Evolutionary conservation across 2,113 vertebrate species (phyloP), one percentile per base, ranked within the genome.

Genomic region (Leptosomus discolor): DNA sequence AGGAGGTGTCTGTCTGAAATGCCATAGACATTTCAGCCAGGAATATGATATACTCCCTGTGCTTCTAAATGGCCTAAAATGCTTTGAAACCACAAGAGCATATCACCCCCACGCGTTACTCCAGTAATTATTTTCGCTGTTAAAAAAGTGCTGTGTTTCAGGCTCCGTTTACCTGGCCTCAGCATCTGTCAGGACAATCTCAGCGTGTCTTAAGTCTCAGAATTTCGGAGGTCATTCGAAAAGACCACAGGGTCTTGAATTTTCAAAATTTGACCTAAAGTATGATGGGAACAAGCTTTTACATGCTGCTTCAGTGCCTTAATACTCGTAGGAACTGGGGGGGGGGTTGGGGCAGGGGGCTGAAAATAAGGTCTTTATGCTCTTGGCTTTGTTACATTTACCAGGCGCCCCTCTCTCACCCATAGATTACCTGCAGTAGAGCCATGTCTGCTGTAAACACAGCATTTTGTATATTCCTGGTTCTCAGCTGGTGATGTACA

Each of bases 1-100:
- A 88, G 63, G 56, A 92, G 60, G 8, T 36, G 20, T 68, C 58
- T 83, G 12, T 69, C 92, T 96, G 50, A 96, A 92, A 77, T 14
- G 41, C 37, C 56, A 0, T 51, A 0, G 1, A 10, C 22, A 2
- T 70, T 85, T 74, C 43, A 92, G 6, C 51, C n/a, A 53, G 89
- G 64, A 84, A 29, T 70, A 22, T 50, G 74, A 43, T 67, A 60
- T 1, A 2, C 20, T 73, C 74, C 23, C 54, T 46, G 2, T 61
- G 32, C 69, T 30, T 79, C 48, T 67, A 70, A 75, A 80, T 46
- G 34, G 51, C 54, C 53, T 73, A 30, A 76, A 92, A 71, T 57
- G n/a, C 75, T 92, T 79, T 80, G 76, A 84, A 77, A 46, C 50
- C 68, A 51, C 30, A 46, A 61, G 39, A 61, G 54, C 1, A 0